A percentile compares a stretch with the other conserved stretches of the same genome.
These are phyloP conservation scores for Pygoscelis adeliae DNA, from an alignment of 2,113 vertebrate species.

Conservation along the genomic window DNA sequence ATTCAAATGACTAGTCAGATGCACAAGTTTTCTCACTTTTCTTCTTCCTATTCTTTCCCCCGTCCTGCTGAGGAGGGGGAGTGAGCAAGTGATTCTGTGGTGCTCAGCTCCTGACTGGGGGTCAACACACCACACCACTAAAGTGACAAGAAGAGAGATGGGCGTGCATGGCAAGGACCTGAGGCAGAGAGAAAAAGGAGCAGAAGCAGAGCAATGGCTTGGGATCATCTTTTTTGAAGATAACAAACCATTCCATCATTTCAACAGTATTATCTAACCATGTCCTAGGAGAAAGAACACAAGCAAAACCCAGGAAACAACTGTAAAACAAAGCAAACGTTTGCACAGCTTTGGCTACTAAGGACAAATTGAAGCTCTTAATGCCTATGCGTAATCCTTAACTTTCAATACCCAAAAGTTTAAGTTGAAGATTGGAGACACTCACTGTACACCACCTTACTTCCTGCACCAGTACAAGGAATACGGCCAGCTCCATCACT, in stretches of 20 bases:
- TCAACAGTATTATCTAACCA: background rate
- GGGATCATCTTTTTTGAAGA: background rate
- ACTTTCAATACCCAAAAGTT: background rate
- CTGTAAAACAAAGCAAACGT: background rate
- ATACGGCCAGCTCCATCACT: background rate
- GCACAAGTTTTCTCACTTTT: background rate
- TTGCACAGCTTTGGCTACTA: background rate
- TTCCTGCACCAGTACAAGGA: background rate
- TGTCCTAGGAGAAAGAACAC: background rate
- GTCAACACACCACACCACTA: background rate
- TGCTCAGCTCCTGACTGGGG: background rate
- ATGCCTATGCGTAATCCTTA: background rate
- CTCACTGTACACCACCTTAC: background rate
- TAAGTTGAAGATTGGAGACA: background rate
- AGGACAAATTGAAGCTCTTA: background rate
- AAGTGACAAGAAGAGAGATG: background rate
- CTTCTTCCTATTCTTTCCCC: background rate
- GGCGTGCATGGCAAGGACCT: background rate
- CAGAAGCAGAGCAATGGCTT: background rate
- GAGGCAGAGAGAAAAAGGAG: background rate
- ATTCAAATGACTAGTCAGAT: background rate
- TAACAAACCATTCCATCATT: background rate
- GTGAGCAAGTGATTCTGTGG: background rate
- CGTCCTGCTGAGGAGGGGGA: background rate
- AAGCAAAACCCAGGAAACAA: background rate